A percentile compares a stretch with the other conserved stretches of the same genome.
Conservation (phyloP, 2,888 invertebrate genomes). For the Cephus runcator region DNA sequence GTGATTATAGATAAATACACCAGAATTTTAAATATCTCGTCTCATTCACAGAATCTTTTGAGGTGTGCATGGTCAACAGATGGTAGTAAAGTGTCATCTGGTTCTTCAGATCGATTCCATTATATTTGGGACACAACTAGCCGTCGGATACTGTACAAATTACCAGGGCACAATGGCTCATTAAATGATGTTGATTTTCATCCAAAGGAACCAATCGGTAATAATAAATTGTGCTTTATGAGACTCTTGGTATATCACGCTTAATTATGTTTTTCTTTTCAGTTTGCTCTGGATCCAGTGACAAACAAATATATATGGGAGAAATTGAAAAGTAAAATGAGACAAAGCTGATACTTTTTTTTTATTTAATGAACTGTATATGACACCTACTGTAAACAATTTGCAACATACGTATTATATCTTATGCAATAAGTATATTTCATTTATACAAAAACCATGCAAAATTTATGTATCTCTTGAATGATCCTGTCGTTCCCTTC, state of each 20-base stretch:
- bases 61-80: conserved; percentile 94
- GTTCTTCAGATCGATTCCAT: conserved; percentile 94
- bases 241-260: not conserved
- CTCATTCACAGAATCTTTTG: conserved; percentile 76
- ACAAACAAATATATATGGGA: conserved; percentile 94
- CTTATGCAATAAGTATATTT: not conserved
- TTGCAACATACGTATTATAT: not conserved
- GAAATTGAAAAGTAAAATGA: conserved; percentile 79
- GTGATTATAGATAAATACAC: not conserved
- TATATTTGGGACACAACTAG: conserved; percentile 98
- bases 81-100: conserved; percentile 89
- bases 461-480: not conserved
- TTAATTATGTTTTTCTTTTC: conserved; percentile 52
- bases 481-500: not conserved
- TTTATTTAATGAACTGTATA: not conserved
- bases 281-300: conserved; percentile 93
- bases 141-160: conserved; percentile 90
- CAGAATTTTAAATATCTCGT: not conserved
- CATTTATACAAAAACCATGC: not conserved
- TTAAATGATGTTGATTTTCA: conserved; percentile 98
- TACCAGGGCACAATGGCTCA: conserved; percentile 98
- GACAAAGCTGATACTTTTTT: not conserved
- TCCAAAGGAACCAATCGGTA: conserved; percentile 88
- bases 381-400: not conserved
- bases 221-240: conserved; percentile 38